Percentiles rank a stretch among this genome's conserved stretches.
phyloP scores from a whole-genome alignment of 53 echinoderm and acorn worm genomes.

The Holothuria leucospilota region DNA sequence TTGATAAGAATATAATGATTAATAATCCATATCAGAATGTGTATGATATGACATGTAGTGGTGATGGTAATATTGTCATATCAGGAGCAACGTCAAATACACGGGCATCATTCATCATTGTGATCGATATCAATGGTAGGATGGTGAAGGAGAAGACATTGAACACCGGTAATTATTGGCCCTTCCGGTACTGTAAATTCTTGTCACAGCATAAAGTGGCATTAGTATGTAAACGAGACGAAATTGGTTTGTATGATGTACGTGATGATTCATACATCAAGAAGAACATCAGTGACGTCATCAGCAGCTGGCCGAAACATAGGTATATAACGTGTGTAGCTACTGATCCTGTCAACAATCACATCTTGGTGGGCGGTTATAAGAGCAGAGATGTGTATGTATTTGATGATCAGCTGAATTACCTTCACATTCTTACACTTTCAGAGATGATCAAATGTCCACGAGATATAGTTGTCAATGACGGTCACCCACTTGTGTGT shows the following conservation, averaged over 20 bases:
- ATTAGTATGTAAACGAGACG: background rate
- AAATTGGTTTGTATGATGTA: background rate
- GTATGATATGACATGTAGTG: too few relatives aligned
- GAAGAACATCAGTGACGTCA: background rate
- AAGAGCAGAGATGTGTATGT: constrained; percentile 19
- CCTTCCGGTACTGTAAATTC: background rate
- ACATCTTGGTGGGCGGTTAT: background rate
- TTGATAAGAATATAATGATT: too few relatives aligned
- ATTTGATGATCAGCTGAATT: constrained; percentile 35
- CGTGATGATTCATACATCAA: background rate
- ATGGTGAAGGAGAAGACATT: background rate
- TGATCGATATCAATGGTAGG: background rate
- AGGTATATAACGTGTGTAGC: background rate
- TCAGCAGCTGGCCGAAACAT: background rate
- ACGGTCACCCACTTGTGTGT: too few relatives aligned
- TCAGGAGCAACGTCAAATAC: too few relatives aligned
- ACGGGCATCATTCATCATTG: constrained; percentile 19
- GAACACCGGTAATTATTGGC: background rate
- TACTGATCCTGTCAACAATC: constrained; percentile 24
- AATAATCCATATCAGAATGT: too few relatives aligned
- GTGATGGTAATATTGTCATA: too few relatives aligned
- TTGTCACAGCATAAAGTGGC: background rate
- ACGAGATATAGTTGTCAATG: background rate
- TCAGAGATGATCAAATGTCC: background rate
- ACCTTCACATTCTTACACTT: background rate